phyloP scores from a whole-genome alignment of 2,797 vertebrate species.

The Leptoclinus maculatus region DNA sequence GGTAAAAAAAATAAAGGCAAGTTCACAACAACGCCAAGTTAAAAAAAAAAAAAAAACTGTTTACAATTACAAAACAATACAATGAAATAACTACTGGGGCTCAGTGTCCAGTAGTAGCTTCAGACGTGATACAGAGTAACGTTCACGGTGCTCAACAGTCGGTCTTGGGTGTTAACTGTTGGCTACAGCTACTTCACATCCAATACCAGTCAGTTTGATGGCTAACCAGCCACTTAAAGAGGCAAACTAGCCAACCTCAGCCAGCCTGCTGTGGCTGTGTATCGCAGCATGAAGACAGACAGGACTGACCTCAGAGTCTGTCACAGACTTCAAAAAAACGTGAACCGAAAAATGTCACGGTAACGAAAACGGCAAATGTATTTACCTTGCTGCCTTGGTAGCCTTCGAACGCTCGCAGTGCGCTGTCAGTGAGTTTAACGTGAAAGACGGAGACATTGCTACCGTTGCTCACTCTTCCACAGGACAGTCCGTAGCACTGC shows the following conservation, averaged over 20 bases:
- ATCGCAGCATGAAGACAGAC: conserved; percentile 44
- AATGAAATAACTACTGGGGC: conserved; percentile 14
- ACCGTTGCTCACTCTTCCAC: conserved; percentile 94
- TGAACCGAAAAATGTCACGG: conserved; percentile 37
- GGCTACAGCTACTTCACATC: not conserved
- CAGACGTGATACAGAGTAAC: conserved; percentile 12
- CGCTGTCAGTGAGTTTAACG: conserved; percentile 98
- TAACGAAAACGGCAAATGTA: not conserved
- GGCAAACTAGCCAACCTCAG: conserved; percentile 5
- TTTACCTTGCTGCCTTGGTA: conserved; percentile 92
- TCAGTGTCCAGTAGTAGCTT: conserved; percentile 26
- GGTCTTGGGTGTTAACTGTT: conserved; percentile 30
- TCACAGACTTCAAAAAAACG: conserved; percentile 1
- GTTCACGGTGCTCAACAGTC: conserved; percentile 10
- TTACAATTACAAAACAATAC: conserved; percentile 15
- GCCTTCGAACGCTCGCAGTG: conserved; percentile 92
- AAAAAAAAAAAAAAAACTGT: conserved; percentile 13
- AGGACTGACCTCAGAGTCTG: conserved; percentile 58
- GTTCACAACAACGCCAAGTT: conserved; percentile 3
- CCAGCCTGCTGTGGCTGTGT: conserved; percentile 10
- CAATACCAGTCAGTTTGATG: not conserved
- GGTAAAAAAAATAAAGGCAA: too few species aligned
- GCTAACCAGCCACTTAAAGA: conserved; percentile 24
- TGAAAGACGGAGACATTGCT: conserved; percentile 95
- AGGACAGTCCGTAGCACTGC: conserved; percentile 97